Base-by-base conservation (phyloP, 1,140 invertebrate species). In the Drosophila insularis region DNA sequence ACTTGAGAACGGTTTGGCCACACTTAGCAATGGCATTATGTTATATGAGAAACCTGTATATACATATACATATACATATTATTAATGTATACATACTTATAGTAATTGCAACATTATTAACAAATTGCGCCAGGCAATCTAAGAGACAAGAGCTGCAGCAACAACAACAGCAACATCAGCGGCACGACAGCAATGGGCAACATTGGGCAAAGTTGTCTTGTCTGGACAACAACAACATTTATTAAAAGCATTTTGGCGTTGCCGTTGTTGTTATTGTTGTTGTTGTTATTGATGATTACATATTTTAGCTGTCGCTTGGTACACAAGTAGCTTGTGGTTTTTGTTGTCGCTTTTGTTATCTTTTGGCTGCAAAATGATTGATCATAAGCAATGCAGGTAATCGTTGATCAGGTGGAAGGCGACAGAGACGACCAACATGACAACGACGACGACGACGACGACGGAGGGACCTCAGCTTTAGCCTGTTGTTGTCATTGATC, bases 21-120 rank as follows among this genome's bases (percentile, higher is more conserved):
- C 63, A 68, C 78, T 77, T 76, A 70, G 61, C 71, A 75, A 79
- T 71, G 79, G 63, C 81, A 78, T 69, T 67, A 82, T 80, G 71
- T 64, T 67, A 50, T 23, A 39, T 60, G 19, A 27, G 13, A 56
- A 31, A 56, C 31, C 13, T 56, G 14, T 56, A 56, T n/a, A 56
- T 56, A 32, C n/a, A n/a, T 23, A 27, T 2, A 17, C 6, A 7
- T 46, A 61, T 43, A n/a, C 14, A 40, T n/a, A 39, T n/a, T 78
- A 61, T 31, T 50, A 46, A 39, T 58, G 53, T 74, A 43, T 39
- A 71, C 72, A 70, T 77, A 74, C 69, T 74, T 76, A 72, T 66
- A 78, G 79, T 87, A 87, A 89, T 78, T 82, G 80, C 84, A 90
- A 78, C 79, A 90, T 82, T 86, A 80, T 90, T 90, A 76, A 80